Conservation (phyloP, 2,888 invertebrate genomes). For the Diaprepes abbreviatus region DNA sequence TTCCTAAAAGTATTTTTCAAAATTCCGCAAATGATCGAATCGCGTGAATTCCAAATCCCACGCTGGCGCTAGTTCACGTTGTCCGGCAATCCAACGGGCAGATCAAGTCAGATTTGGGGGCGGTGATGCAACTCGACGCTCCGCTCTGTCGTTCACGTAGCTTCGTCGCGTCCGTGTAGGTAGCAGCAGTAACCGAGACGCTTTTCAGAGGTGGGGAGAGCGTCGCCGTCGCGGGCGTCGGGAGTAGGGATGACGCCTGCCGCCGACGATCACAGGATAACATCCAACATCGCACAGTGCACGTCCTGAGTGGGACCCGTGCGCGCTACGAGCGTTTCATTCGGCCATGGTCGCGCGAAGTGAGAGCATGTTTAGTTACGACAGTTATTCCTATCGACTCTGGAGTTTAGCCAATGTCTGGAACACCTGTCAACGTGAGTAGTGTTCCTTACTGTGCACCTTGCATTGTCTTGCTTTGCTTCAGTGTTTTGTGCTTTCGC, state of each 20-base stretch:
- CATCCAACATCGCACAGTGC: constrained; percentile 53
- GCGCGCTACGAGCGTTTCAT: constrained; percentile 66
- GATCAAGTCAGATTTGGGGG: constrained; percentile 60
- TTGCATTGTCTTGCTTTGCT: constrained; percentile 43
- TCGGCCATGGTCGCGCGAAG: constrained; percentile 87
- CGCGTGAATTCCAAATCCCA: constrained; percentile 27
- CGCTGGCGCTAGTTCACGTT: constrained; percentile 18
- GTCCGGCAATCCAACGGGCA: constrained; percentile 28
- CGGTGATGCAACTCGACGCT: constrained; percentile 59
- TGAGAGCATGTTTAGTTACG: constrained; percentile 83
- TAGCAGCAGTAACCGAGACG: constrained; percentile 50
- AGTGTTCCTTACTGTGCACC: constrained; percentile 56
- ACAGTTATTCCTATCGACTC: constrained; percentile 83
- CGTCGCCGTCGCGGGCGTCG: constrained; percentile 55
- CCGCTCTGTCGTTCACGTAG: constrained; percentile 46
- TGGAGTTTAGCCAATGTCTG: constrained; percentile 84
- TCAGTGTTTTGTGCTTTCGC: constrained; percentile 48
- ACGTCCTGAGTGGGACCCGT: constrained; percentile 47
- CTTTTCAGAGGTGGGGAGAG: constrained; percentile 36
- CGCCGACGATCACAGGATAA: constrained; percentile 52
- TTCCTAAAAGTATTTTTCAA: not conserved
- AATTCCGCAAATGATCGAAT: not conserved
- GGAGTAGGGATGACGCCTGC: constrained; percentile 51
- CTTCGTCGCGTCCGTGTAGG: constrained; percentile 56
- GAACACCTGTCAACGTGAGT: constrained; percentile 83